Conservation (phyloP, 2,888 invertebrate species). For the Chrysina gloriosa region DNA sequence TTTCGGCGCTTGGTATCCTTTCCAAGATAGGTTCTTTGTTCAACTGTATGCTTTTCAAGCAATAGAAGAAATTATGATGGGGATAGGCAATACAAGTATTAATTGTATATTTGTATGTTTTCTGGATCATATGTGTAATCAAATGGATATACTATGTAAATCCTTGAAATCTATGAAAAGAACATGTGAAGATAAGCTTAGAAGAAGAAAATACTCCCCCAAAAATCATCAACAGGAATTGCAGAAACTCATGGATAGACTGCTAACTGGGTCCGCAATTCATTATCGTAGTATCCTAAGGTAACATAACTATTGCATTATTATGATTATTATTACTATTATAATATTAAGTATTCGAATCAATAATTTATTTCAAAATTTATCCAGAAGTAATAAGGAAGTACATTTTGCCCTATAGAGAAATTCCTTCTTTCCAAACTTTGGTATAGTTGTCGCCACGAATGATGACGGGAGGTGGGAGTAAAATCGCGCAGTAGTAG, state of each 20-base stretch:
- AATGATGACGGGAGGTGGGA: too few species aligned
- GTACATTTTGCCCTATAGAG: too few species aligned
- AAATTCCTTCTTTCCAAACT: too few species aligned
- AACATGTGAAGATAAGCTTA: background rate
- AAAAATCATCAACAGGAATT: background rate
- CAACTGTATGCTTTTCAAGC: background rate
- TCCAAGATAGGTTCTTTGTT: background rate
- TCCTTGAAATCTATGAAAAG: background rate
- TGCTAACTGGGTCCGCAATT: background rate
- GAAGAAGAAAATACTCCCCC: background rate
- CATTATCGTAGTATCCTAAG: background rate
- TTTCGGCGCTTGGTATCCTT: background rate
- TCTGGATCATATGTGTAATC: constrained; percentile 8
- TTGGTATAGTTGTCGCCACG: too few species aligned
- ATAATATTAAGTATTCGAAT: background rate
- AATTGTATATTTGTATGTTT: constrained; percentile 1
- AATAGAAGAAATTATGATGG: background rate
- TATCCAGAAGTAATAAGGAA: too few species aligned
- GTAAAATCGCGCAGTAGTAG: too few species aligned
- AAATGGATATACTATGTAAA: background rate
- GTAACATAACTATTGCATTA: background rate
- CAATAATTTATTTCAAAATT: too few species aligned
- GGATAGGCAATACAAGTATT: background rate
- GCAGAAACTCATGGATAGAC: background rate
- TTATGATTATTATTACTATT: background rate